Percentiles rank a stretch among this genome's conserved stretches.
Conservation (phyloP, 2,888 invertebrate genomes). For the Cosmia trapezina region DNA sequence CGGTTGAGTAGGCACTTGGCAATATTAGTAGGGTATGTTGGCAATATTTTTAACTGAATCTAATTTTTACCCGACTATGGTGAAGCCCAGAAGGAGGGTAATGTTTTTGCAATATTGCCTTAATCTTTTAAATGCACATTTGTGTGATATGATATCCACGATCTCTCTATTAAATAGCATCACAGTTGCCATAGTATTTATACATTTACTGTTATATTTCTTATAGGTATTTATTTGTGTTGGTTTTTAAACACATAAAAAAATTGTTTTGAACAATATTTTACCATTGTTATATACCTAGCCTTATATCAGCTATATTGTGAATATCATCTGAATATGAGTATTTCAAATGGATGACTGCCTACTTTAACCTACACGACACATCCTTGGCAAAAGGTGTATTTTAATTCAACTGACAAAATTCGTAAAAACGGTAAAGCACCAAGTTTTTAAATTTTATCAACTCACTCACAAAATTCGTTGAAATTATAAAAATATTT, state of each 20-base stretch:
- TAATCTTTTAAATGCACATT: constrained; percentile 5
- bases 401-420: background rate
- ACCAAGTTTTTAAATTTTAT: constrained; percentile 17
- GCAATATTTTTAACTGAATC: background rate
- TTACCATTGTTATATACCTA: constrained; percentile 2
- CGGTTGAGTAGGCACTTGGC: background rate
- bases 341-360: background rate
- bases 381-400: background rate
- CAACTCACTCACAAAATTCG: constrained; percentile 13
- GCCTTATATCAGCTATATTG: constrained; percentile 8
- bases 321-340: constrained; percentile 3
- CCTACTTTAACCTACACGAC: background rate
- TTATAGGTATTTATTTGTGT: constrained; percentile 22
- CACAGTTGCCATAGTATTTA: constrained; percentile 53
- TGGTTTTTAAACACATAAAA: background rate
- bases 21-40: background rate
- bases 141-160: constrained; percentile 16
- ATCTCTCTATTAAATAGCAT: constrained; percentile 47
- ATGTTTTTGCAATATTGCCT: constrained; percentile 1
- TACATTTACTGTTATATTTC: constrained; percentile 13
- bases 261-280: constrained; percentile 8
- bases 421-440: background rate
- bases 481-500: constrained; percentile 42
- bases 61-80: background rate
- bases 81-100: background rate